phyloP scores from a whole-genome alignment of 2,888 invertebrate species.

The Oligia strigilis region DNA sequence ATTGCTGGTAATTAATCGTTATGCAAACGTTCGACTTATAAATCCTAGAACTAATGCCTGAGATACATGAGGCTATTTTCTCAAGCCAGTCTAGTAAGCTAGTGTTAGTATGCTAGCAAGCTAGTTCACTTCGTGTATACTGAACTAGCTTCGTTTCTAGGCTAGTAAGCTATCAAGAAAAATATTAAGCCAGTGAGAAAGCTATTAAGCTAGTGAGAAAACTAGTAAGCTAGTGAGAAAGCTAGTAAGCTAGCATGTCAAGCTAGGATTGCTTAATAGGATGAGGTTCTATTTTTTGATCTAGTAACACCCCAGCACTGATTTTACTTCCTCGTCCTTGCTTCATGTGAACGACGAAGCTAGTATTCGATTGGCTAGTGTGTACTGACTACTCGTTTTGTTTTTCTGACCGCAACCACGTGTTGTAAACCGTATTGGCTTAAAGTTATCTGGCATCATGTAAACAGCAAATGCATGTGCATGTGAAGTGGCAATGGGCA shows the following conservation, averaged over 20 bases:
- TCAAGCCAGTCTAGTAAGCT: background rate
- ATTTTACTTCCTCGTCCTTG: background rate
- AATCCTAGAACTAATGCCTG: conserved; percentile 20
- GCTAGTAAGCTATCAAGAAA: background rate
- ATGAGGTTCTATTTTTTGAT: background rate
- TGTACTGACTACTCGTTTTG: background rate
- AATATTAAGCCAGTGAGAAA: background rate
- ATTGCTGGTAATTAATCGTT: conserved; percentile 46
- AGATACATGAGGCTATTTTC: background rate
- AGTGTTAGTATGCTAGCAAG: background rate
- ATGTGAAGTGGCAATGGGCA: background rate
- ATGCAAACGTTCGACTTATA: conserved; percentile 34
- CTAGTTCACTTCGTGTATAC: background rate
- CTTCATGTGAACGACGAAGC: background rate
- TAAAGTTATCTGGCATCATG: background rate
- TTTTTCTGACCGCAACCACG: background rate
- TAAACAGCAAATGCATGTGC: background rate
- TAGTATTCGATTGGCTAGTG: background rate
- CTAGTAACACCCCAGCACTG: background rate
- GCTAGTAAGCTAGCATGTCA: background rate
- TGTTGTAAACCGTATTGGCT: background rate
- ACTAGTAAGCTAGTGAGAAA: no score
- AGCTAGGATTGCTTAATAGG: background rate
- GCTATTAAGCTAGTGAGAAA: no score
- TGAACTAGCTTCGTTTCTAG: background rate